These are phyloP conservation scores for Callinectes sapidus DNA, from an alignment of 2,888 invertebrate genomes.

Conservation along the genomic window DNA sequence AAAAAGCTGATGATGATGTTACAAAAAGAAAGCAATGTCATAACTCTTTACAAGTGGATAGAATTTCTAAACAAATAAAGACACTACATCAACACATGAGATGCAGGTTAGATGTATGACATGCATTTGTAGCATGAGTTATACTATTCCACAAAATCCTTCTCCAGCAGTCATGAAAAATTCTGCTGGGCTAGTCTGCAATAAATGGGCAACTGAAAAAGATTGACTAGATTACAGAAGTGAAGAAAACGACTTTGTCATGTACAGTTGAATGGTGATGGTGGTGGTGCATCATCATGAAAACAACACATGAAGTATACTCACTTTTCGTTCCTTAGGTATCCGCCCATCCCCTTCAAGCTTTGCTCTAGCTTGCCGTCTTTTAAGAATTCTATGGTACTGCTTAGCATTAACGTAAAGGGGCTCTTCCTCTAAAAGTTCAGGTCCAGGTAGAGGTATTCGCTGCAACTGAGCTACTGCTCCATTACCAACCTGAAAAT, in stretches of 20 bases:
- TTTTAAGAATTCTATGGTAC: slow-evolving; percentile 93
- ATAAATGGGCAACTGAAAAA: background rate
- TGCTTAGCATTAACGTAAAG: slow-evolving; percentile 99
- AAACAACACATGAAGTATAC: slow-evolving; percentile 73
- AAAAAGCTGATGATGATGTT: too few relatives aligned
- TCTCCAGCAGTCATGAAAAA: too few relatives aligned
- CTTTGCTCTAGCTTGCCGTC: slow-evolving; percentile 94
- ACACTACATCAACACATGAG: too few relatives aligned
- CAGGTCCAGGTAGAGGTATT: slow-evolving; percentile 80
- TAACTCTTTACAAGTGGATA: too few relatives aligned
- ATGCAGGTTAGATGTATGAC: too few relatives aligned
- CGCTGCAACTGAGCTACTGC: slow-evolving; percentile 75
- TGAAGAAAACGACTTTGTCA: too few relatives aligned
- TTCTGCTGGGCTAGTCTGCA: background rate
- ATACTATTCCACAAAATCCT: too few relatives aligned
- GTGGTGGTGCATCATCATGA: too few relatives aligned
- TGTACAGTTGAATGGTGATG: too few relatives aligned
- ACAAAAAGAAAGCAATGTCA: too few relatives aligned
- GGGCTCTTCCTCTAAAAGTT: slow-evolving; percentile 92
- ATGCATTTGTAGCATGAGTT: too few relatives aligned
- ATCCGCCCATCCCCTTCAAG: slow-evolving; percentile 96
- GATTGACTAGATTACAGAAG: background rate
- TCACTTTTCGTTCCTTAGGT: slow-evolving; percentile 94
- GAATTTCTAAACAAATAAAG: too few relatives aligned
- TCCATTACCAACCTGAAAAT: slow-evolving; percentile 79